Conservation (phyloP, 2,888 invertebrate species). For the Siphlonurus alternatus region DNA sequence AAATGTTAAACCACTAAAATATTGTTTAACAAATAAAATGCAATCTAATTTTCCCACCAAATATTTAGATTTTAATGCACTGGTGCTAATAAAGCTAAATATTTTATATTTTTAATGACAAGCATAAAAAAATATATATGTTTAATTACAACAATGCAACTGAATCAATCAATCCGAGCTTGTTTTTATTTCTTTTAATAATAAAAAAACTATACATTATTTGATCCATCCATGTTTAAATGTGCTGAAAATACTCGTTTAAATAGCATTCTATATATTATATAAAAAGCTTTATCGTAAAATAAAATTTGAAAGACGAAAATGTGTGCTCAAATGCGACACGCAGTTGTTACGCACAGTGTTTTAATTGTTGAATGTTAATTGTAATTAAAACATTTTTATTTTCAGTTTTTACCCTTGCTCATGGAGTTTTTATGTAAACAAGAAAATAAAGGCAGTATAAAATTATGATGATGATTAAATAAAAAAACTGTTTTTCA, state of each 20-base stretch:
- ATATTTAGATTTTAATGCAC: not conserved
- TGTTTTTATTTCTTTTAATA: too few relatives aligned
- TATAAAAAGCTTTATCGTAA: too few relatives aligned
- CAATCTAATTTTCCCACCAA: too few relatives aligned
- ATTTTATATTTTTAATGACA: not conserved
- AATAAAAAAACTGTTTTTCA: too few relatives aligned
- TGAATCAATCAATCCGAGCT: not conserved
- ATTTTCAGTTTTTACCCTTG: not conserved
- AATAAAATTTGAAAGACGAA: not conserved
- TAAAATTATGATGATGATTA: too few relatives aligned
- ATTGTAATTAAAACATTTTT: too few relatives aligned
- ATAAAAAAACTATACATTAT: too few relatives aligned
- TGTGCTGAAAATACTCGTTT: not conserved
- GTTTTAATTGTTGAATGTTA: not conserved
- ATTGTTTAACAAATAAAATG: too few relatives aligned
- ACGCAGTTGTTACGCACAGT: not conserved
- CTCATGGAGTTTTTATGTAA: not conserved
- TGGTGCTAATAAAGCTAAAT: not conserved
- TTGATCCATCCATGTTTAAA: not conserved
- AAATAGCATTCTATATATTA: not conserved
- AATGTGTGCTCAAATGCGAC: not conserved
- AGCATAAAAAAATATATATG: not conserved
- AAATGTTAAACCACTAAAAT: too few relatives aligned
- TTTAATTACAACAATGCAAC: too few relatives aligned
- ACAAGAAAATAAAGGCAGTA: too few relatives aligned